Conservation (phyloP, 2,797 vertebrate species). For the Thripadectes ignobilis region DNA sequence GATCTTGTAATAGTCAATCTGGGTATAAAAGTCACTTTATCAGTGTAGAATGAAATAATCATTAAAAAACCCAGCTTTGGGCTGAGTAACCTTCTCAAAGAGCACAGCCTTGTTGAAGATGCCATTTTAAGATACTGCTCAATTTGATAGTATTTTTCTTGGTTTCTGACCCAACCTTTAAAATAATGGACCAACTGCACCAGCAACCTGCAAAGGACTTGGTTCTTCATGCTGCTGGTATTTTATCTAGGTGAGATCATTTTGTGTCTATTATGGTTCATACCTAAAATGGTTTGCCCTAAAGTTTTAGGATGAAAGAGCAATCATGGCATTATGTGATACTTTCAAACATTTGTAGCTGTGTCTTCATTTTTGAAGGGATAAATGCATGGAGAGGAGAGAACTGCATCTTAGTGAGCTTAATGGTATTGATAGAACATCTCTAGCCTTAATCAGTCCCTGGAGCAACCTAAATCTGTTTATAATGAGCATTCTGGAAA, state of each 20-base stretch:
- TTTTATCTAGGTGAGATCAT: neutral
- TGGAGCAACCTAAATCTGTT: slow-evolving; percentile 50
- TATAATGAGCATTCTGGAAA: slow-evolving; percentile 54
- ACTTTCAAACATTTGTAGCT: neutral
- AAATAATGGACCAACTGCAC: neutral
- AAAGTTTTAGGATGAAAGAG: neutral
- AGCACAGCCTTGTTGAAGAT: neutral
- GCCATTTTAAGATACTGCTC: neutral
- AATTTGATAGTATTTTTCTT: neutral
- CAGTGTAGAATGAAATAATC: neutral
- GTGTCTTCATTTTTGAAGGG: neutral
- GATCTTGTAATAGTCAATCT: neutral
- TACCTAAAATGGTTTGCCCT: neutral
- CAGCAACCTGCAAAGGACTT: accelerated
- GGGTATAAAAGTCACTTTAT: neutral
- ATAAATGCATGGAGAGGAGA: neutral
- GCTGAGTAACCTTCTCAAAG: neutral
- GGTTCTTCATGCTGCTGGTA: neutral
- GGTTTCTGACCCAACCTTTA: neutral
- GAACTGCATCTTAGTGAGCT: neutral
- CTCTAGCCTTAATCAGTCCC: slow-evolving; percentile 41
- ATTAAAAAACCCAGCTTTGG: neutral
- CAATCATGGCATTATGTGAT: neutral
- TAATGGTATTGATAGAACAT: slow-evolving; percentile 52
- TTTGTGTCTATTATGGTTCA: neutral